Conservation (phyloP, 1,140 invertebrate species). For the Acyrthosiphon pisum region DNA sequence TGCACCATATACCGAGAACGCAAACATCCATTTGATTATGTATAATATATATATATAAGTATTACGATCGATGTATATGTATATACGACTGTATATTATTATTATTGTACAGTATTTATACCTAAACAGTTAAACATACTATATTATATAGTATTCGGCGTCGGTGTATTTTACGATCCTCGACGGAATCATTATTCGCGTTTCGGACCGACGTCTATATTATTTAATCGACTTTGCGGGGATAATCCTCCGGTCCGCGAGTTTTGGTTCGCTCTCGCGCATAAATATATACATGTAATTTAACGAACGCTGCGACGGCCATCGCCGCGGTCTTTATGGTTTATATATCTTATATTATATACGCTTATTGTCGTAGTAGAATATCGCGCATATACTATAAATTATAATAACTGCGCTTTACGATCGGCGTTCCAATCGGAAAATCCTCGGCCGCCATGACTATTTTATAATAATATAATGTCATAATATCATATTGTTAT, state of each 20-base stretch:
- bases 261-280: not conserved
- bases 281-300: not conserved
- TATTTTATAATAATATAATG: not conserved
- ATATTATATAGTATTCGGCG: not conserved
- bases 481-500: not conserved
- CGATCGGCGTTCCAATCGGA: conserved; percentile 26
- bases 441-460: not conserved
- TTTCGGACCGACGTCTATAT: not conserved
- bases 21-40: not conserved
- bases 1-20: not conserved
- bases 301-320: not conserved
- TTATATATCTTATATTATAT: not conserved
- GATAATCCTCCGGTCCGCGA: not conserved
- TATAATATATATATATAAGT: not conserved
- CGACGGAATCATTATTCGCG: not conserved
- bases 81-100: not conserved
- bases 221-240: conserved; percentile 22
- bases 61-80: not conserved
- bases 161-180: not conserved
- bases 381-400: not conserved
- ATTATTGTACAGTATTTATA: not conserved
- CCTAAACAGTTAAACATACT: too few relatives aligned
- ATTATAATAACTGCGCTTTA: not conserved
- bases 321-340: not conserved
- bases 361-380: not conserved